Conservation (phyloP, 2,888 invertebrate genomes). For the Cephus pygmeus region DNA sequence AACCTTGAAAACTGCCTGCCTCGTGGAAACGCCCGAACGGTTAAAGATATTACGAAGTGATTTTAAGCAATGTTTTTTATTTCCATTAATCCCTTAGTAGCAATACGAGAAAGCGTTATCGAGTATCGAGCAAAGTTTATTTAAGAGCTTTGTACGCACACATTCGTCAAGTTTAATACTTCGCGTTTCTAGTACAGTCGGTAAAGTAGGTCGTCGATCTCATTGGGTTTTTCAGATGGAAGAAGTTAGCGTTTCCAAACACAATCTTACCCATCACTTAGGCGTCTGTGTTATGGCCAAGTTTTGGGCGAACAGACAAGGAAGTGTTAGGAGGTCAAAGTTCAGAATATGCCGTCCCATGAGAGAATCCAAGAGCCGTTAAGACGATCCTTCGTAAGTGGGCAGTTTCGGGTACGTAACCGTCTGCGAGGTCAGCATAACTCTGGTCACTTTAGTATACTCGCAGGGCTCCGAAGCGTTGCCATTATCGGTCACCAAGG, state of each 20-base stretch:
- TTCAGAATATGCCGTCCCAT: background rate
- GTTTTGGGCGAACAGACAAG: background rate
- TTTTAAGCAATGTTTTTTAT: constrained; percentile 7
- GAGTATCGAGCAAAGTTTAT: background rate
- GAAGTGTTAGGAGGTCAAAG: background rate
- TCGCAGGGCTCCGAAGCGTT: constrained; percentile 7
- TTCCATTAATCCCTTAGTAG: constrained; percentile 15
- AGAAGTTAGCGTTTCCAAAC: background rate
- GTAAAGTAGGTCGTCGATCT: background rate
- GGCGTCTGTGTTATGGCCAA: background rate
- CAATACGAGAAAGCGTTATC: background rate
- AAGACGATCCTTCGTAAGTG: constrained; percentile 5
- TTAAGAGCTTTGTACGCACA: background rate
- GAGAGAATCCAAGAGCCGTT: background rate
- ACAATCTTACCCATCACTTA: background rate
- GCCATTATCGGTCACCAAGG: constrained; percentile 24
- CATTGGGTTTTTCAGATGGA: background rate
- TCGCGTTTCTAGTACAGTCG: background rate
- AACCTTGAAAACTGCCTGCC: background rate
- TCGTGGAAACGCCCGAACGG: constrained; percentile 7
- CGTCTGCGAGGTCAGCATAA: constrained; percentile 36
- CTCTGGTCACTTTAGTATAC: constrained; percentile 41
- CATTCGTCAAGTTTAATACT: background rate
- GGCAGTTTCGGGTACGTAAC: background rate
- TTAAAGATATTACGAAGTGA: constrained; percentile 12